Percentiles rank a stretch among this genome's conserved stretches.
phyloP scores from a whole-genome alignment of 2,888 invertebrate species.

The Cataglyphis livida region DNA sequence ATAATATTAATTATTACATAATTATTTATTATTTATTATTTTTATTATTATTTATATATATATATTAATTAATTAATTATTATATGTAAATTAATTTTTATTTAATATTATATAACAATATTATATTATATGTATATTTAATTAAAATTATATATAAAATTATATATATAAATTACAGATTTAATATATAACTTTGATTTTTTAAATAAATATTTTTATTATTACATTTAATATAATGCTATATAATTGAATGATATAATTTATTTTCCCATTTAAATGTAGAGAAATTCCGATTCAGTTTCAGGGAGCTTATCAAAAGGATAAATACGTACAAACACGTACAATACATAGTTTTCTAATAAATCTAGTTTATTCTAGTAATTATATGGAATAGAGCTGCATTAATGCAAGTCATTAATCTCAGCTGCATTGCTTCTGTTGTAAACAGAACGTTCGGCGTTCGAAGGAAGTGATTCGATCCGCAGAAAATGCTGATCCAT shows the following conservation, averaged over 20 bases:
- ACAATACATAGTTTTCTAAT: neutral
- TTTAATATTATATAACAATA: neutral
- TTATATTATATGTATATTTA: too few relatives aligned
- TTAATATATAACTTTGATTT: too few relatives aligned
- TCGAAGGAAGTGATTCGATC: constrained; percentile 65
- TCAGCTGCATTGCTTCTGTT: constrained; percentile 10
- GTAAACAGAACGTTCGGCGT: constrained; percentile 52
- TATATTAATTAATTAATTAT: too few relatives aligned
- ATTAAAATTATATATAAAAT: too few relatives aligned
- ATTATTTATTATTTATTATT: too few relatives aligned
- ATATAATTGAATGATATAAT: neutral
- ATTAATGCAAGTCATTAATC: constrained; percentile 32
- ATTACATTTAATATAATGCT: neutral
- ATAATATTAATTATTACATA: too few relatives aligned
- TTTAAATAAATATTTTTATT: neutral
- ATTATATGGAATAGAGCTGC: neutral
- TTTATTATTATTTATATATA: too few relatives aligned
- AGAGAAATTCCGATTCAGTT: constrained; percentile 10
- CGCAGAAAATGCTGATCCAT: constrained; percentile 76
- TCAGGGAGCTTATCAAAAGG: neutral
- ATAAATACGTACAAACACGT: neutral
- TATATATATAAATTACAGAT: too few relatives aligned
- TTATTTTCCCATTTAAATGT: neutral
- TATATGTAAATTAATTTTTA: too few relatives aligned
- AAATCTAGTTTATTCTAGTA: constrained; percentile 7